Evolutionary conservation across 2,113 vertebrate genomes (phyloP).

Genomic region (Ophiodon elongatus): DNA sequence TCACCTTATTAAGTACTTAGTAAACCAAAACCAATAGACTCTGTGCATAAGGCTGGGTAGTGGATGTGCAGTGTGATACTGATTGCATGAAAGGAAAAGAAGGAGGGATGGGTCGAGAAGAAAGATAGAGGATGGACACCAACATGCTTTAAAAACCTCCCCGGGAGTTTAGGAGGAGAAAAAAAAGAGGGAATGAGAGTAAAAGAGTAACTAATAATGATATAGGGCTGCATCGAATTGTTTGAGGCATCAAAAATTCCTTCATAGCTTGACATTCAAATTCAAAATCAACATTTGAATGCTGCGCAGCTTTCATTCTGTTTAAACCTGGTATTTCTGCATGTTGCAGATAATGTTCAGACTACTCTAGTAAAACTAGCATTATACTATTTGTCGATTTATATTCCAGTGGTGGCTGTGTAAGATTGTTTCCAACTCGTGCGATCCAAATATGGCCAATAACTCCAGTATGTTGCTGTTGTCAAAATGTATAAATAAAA

Average conservation of each 20-base stretch:
- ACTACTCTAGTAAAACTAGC: background rate
- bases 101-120: slow-evolving; percentile 4
- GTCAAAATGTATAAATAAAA: no score
- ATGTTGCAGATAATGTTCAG: background rate
- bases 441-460: background rate
- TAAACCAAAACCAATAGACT: slow-evolving; percentile 65
- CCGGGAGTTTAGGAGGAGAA: background rate
- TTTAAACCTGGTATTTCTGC: background rate
- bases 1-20: slow-evolving; percentile 67
- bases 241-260: background rate
- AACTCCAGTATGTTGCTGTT: background rate
- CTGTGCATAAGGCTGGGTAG: background rate
- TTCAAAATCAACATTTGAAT: background rate
- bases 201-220: background rate
- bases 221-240: background rate
- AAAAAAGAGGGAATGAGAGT: background rate
- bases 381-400: background rate
- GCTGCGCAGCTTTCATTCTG: background rate
- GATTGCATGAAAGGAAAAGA: background rate
- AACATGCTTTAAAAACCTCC: background rate
- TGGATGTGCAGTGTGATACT: slow-evolving; percentile 17
- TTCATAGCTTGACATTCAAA: background rate
- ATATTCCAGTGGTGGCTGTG: background rate
- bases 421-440: background rate
- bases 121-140: background rate